phyloP scores from a whole-genome alignment of 1,140 invertebrate species.

The Neodiprion fabricii region DNA sequence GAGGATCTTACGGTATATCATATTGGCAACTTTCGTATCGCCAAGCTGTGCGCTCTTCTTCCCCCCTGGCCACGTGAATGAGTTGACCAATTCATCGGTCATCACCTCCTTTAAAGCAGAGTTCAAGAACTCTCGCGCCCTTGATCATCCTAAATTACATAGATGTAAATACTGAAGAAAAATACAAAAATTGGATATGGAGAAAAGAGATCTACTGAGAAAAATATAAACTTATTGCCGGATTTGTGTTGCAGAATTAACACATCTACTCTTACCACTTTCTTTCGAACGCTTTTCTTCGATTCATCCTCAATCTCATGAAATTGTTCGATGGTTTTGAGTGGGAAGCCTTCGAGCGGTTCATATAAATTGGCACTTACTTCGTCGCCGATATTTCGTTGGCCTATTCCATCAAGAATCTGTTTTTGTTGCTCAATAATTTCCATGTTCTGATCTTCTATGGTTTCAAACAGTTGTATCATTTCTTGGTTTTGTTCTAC shows the following conservation, averaged over 20 bases:
- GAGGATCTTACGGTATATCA: neutral
- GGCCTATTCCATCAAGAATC: neutral
- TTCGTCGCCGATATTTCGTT: neutral
- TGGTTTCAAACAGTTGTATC: neutral
- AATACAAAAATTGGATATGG: neutral
- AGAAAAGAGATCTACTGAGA: neutral
- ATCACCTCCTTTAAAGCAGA: conserved; percentile 3
- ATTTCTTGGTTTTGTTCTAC: neutral
- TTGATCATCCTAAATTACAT: conserved; percentile 1
- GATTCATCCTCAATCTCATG: neutral
- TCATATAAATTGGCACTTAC: neutral
- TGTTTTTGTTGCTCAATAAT: neutral
- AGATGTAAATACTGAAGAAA: conserved; percentile 1
- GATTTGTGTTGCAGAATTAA: neutral
- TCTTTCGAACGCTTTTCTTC: neutral
- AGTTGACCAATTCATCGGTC: conserved; percentile 4
- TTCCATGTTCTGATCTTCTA: neutral
- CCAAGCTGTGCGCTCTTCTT: conserved; percentile 17
- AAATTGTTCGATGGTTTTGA: neutral
- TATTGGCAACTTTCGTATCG: conserved; percentile 16
- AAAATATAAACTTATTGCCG: neutral
- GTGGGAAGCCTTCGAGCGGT: neutral
- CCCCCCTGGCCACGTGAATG: conserved; percentile 13
- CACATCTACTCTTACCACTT: neutral
- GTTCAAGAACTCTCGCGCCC: conserved; percentile 12